Base-by-base conservation (phyloP, 1,140 invertebrate species). In the Drosophila seguyi region DNA sequence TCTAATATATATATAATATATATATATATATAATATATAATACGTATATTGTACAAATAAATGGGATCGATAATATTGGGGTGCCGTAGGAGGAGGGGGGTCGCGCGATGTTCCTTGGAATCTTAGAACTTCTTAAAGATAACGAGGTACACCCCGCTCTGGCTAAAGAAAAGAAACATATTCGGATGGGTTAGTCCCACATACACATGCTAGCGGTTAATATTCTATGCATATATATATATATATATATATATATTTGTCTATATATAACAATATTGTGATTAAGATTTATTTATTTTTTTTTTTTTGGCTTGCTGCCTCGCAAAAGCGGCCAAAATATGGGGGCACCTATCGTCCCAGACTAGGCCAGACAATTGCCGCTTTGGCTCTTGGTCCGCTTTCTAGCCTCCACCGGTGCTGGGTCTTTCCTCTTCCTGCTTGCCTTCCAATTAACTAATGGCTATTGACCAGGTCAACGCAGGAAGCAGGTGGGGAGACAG, bases 141-240 rank as follows among this genome's bases (percentile, higher is more conserved):
- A 53, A 53, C 52, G 34, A 55, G 52, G 8, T 36, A 53, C 31
- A 8, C 50, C 50, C 20, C 50, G 50, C 14, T 36, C 18, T 36
- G 18, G 50, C 50, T 53, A 53, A 53, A 53, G n/a, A 53, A 38
- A 38, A 55, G 18, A 38, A 38, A 55, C 5, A 53, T 38, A 38
- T 38, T 38, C 52, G 52, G 52, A 38, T 38, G 52, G 52, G 31
- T 55, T 38, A 55, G 52, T 55, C 52, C 34, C 52, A 55, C 52
- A 55, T 38, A 38, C 52, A n/a, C 52, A 55, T 55, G 52, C 52
- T 55, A 22, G 36, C 18, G 18, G 14, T 22, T 22, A 36, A 34
- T 18, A 31, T 31, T 10, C 2, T 25, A 25, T 31, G 29, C 10
- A 31, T 18, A 31, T 50, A 27, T 50, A 31, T 27, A 4, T 18